Conservation (phyloP, 2,113 vertebrate genomes). For the Herpetotheres cachinnans region DNA sequence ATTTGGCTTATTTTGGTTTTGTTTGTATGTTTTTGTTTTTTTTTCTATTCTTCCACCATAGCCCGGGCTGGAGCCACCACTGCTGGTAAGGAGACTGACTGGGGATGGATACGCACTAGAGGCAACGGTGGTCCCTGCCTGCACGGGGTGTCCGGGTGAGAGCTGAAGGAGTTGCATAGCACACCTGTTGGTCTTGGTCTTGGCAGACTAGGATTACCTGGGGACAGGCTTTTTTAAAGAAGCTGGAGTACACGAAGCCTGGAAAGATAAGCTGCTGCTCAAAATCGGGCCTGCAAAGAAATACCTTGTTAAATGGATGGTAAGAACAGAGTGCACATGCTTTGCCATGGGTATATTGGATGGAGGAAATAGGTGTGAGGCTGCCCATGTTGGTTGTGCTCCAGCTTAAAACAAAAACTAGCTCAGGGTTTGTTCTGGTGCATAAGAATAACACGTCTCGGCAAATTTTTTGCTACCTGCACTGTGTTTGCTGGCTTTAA, state of each 20-base stretch:
- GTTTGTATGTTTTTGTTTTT: too few species aligned
- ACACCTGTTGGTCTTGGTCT: accelerated
- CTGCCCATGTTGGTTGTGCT: neutral
- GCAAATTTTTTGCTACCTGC: neutral
- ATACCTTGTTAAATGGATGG: neutral
- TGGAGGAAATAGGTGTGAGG: neutral
- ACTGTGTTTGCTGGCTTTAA: neutral
- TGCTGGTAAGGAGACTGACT: neutral
- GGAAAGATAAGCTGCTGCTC: neutral
- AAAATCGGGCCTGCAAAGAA: neutral
- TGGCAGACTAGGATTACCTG: neutral
- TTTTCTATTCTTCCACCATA: neutral
- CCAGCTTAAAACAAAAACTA: neutral
- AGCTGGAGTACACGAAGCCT: neutral
- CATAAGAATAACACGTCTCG: accelerated
- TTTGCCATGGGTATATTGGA: neutral
- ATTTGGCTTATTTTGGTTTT: neutral
- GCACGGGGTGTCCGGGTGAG: too few species aligned
- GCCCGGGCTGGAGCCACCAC: neutral
- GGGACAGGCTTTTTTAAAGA: neutral
- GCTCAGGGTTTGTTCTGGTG: neutral
- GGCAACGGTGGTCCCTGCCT: accelerated
- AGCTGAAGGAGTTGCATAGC: neutral
- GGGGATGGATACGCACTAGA: neutral
- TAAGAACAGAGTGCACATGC: neutral